Evolutionary conservation across 2,113 vertebrate genomes (phyloP).

Genomic region (Calyptomena viridis): DNA sequence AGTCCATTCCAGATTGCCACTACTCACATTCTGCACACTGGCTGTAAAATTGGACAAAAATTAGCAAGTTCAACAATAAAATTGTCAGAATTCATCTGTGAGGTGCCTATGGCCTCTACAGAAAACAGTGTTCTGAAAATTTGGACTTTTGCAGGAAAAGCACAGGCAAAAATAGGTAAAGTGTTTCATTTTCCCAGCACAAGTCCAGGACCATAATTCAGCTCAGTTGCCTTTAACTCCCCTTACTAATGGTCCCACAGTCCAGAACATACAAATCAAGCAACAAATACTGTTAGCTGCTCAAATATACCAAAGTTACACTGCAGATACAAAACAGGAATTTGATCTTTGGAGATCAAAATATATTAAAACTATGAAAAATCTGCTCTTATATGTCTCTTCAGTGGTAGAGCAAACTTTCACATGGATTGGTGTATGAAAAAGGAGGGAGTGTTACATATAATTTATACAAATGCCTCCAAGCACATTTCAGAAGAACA

Average conservation of each 20-base stretch:
- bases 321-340: not conserved
- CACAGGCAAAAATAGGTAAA: not conserved
- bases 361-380: not conserved
- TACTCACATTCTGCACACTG: not conserved
- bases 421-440: conserved; percentile 3
- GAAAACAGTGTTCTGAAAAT: not conserved
- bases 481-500: conserved; percentile 57
- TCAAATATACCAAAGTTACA: not conserved
- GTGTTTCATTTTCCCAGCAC: not conserved
- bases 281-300: not conserved
- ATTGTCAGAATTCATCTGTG: not conserved
- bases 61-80: not conserved
- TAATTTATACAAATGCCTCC: conserved; percentile 41
- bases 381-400: not conserved
- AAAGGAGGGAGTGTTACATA: not conserved
- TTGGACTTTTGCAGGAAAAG: not conserved
- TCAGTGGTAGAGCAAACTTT: not conserved
- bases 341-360: not conserved
- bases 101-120: not conserved
- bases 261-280: not conserved
- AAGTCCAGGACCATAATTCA: not conserved
- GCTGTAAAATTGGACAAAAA: not conserved
- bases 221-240: not conserved
- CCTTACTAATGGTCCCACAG: not conserved
- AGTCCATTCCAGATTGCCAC: not conserved